These are phyloP conservation scores for Drosophila setosimentum DNA, from an alignment of 2,888 invertebrate genomes.

Conservation along the genomic window DNA sequence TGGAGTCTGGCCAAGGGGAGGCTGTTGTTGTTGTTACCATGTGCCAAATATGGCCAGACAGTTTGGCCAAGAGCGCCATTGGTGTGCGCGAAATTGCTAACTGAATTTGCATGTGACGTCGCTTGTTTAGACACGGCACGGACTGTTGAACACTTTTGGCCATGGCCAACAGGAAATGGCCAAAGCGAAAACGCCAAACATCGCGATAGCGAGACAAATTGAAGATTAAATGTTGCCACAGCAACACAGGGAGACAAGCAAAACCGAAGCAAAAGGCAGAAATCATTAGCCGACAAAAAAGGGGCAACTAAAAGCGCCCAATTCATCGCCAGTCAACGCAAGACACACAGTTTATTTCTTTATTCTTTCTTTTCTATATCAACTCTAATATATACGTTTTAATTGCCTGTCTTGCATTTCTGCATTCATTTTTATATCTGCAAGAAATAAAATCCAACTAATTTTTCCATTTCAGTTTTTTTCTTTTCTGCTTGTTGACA, in stretches of 20 bases:
- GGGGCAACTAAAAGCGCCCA: not conserved
- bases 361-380: not conserved
- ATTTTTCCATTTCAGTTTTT: constrained; percentile 57
- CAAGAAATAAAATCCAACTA: constrained; percentile 25
- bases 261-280: not conserved
- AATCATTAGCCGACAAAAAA: constrained; percentile 18
- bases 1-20: constrained; percentile 12
- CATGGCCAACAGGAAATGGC: constrained; percentile 49
- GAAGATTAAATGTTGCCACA: constrained; percentile 43
- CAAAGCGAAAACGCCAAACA: constrained; percentile 2
- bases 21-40: constrained; percentile 29
- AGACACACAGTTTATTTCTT: not conserved
- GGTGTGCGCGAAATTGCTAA: constrained; percentile 58
- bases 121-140: constrained; percentile 7
- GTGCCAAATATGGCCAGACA: constrained; percentile 63
- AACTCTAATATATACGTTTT: constrained; percentile 38
- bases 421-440: constrained; percentile 51
- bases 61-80: constrained; percentile 60
- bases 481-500: constrained; percentile 47
- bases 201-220: constrained; percentile 46
- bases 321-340: constrained; percentile 7
- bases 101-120: constrained; percentile 57
- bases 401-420: constrained; percentile 67
- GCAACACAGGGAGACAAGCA: not conserved
- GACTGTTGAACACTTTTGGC: constrained; percentile 29